These are phyloP conservation scores for Alcedo quadribrachys DNA, from an alignment of 2,797 vertebrate genomes.

Conservation along the genomic window DNA sequence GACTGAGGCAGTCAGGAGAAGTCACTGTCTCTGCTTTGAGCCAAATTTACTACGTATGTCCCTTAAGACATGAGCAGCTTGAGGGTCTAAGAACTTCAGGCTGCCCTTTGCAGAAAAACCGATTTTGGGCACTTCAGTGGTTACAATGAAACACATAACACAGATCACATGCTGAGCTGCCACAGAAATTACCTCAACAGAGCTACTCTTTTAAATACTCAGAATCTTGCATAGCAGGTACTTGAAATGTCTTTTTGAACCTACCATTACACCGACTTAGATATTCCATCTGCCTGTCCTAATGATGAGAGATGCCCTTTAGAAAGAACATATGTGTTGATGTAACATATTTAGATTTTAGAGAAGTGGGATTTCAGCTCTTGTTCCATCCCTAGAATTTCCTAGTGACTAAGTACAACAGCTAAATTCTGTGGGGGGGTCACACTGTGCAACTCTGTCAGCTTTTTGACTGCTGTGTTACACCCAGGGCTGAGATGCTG, in stretches of 20 bases:
- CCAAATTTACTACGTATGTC: neutral
- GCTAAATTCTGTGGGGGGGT: neutral
- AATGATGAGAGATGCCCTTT: neutral
- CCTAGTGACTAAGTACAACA: neutral
- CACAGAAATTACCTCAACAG: neutral
- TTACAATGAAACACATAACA: neutral
- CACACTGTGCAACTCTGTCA: neutral
- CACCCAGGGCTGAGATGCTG: neutral
- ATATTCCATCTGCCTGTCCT: neutral
- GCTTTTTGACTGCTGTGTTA: neutral
- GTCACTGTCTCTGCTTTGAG: neutral
- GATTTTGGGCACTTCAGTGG: accelerated
- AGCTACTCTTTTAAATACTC: neutral
- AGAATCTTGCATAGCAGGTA: neutral
- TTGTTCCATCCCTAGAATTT: neutral
- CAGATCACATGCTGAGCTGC: neutral
- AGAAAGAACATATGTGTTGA: neutral
- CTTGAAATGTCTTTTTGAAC: neutral
- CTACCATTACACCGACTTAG: neutral
- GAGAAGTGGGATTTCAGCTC: neutral
- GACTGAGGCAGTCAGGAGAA: neutral
- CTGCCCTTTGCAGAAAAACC: neutral
- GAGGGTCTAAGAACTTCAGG: neutral
- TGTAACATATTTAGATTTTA: neutral
- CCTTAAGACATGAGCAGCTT: neutral